Evolutionary conservation across 2,888 invertebrate species (phyloP).

Genomic region (Agriopis aurantiaria): DNA sequence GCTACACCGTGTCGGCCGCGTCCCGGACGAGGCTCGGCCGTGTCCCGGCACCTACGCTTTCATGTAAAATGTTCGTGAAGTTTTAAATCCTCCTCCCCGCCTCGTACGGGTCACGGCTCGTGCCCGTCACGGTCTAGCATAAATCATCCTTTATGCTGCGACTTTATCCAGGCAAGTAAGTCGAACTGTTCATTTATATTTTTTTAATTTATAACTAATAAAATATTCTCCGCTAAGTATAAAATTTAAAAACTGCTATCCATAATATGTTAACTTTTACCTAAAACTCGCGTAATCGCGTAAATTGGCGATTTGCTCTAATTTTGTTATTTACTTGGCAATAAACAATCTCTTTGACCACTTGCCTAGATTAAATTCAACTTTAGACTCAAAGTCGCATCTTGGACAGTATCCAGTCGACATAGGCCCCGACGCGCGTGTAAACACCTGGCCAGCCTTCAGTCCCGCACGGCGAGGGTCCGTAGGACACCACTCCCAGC

Average conservation of each 20-base stretch:
- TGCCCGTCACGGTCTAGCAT: too few relatives aligned
- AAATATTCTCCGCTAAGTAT: not conserved
- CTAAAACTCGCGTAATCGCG: not conserved
- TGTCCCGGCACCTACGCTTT: too few relatives aligned
- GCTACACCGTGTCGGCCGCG: too few relatives aligned
- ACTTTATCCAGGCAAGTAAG: not conserved
- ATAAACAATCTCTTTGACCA: not conserved
- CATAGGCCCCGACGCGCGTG: constrained; percentile 87
- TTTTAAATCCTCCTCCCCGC: too few relatives aligned
- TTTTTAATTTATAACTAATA: not conserved
- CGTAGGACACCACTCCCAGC: constrained; percentile 86
- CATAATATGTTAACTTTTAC: too few relatives aligned
- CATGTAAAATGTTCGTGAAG: too few relatives aligned
- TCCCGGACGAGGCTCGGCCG: too few relatives aligned
- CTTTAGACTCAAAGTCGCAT: constrained; percentile 79
- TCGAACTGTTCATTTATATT: not conserved
- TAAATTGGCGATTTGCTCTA: not conserved
- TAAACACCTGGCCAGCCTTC: constrained; percentile 90
- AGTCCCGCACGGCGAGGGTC: constrained; percentile 79
- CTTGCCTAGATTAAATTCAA: constrained; percentile 3
- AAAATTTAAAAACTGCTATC: too few relatives aligned
- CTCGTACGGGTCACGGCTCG: too few relatives aligned
- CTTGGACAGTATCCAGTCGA: constrained; percentile 88
- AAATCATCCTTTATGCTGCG: not conserved
- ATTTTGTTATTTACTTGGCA: too few relatives aligned